Conservation (phyloP, 2,888 invertebrate species). For the Serripes groenlandicus region DNA sequence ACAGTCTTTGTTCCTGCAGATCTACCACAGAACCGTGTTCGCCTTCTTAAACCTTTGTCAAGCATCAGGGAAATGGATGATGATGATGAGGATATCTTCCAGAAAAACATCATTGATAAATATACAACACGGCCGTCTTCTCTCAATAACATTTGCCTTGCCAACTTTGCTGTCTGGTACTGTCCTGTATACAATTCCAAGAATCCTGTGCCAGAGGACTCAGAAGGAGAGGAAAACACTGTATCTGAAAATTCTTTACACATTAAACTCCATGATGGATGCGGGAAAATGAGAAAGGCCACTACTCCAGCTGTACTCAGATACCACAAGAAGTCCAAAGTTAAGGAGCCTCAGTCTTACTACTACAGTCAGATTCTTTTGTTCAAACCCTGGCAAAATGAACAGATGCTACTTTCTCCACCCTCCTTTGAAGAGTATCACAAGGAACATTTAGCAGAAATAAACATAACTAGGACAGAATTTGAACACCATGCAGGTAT, state of each 20-base stretch:
- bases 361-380: constrained; percentile 41
- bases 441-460: constrained; percentile 13
- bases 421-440: constrained; percentile 29
- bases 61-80: constrained; percentile 47
- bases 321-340: constrained; percentile 34
- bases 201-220: neutral
- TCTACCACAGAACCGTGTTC: constrained; percentile 40
- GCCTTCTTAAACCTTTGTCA: constrained; percentile 48
- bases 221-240: neutral
- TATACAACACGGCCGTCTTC: constrained; percentile 28
- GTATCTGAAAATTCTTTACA: neutral
- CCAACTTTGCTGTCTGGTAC: constrained; percentile 42
- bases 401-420: neutral
- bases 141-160: constrained; percentile 36
- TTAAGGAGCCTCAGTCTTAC: constrained; percentile 37
- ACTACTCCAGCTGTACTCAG: constrained; percentile 35
- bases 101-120: constrained; percentile 34
- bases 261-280: constrained; percentile 21
- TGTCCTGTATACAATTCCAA: neutral
- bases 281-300: constrained; percentile 49
- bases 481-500: constrained; percentile 38
- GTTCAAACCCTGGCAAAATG: constrained; percentile 43
- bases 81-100: constrained; percentile 41
- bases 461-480: constrained; percentile 12
- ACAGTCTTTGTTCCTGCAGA: constrained; percentile 55